A percentile compares a stretch with the other conserved stretches of the same genome.
phyloP scores from a whole-genome alignment of 2,797 vertebrate genomes.

The Molossus alvarezi region DNA sequence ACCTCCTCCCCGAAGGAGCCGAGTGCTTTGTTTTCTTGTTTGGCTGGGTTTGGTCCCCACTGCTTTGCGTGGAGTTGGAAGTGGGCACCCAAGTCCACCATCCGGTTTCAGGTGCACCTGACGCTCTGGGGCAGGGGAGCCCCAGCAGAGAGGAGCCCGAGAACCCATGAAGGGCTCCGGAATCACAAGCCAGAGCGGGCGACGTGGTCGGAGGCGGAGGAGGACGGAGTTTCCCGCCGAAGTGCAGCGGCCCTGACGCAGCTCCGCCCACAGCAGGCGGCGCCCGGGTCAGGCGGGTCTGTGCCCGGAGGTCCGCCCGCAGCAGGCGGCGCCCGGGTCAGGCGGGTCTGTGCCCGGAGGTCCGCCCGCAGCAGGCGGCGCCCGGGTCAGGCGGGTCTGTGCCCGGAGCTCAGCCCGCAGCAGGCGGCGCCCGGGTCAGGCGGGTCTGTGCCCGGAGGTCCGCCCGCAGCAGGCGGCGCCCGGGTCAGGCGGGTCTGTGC shows the following conservation, averaged over 20 bases:
- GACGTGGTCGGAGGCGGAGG: not conserved
- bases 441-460: not conserved
- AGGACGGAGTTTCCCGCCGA: not conserved
- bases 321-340: not conserved
- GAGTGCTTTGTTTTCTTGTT: not conserved
- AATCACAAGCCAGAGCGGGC: not conserved
- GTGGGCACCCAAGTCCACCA: accelerated
- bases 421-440: not conserved
- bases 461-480: not conserved
- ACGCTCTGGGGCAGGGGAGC: not conserved
- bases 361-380: not conserved
- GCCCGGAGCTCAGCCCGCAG: not conserved
- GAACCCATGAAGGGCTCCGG: not conserved
- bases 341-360: not conserved
- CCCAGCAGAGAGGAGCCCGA: not conserved
- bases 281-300: not conserved
- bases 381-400: not conserved
- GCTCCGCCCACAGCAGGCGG: not conserved
- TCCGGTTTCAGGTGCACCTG: not conserved
- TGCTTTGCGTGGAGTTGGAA: not conserved
- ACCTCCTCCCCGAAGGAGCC: not conserved
- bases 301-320: not conserved
- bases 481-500: not conserved
- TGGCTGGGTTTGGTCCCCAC: not conserved
- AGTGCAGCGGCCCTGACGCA: not conserved